Conservation (phyloP, 2,113 vertebrate species). For the Pluvianellus socialis region DNA sequence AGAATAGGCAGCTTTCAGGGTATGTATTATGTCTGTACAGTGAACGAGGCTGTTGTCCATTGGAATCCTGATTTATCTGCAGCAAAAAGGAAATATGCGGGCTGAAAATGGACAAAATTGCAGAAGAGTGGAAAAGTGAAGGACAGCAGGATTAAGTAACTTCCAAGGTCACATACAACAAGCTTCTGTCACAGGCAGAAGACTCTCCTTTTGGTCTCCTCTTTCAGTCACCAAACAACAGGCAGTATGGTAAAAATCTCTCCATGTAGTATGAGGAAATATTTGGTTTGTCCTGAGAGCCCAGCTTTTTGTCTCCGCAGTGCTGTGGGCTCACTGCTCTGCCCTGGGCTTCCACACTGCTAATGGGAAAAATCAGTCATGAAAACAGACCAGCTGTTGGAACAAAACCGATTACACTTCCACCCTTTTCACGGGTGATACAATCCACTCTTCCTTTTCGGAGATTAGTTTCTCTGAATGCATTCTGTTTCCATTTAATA, state of each 20-base stretch:
- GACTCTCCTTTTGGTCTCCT: neutral
- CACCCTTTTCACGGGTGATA: neutral
- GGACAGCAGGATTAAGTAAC: neutral
- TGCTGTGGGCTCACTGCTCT: neutral
- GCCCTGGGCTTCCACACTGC: neutral
- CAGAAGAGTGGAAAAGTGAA: neutral
- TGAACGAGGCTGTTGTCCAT: neutral
- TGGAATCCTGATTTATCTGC: neutral
- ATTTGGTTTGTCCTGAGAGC: neutral
- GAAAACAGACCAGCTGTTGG: neutral
- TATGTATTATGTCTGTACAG: neutral
- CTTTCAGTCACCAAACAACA: neutral
- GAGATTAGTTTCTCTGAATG: slow-evolving; percentile 3
- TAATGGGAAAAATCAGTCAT: neutral
- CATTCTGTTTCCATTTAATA: neutral
- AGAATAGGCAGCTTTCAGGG: neutral
- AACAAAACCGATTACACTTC: neutral
- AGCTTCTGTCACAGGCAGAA: neutral
- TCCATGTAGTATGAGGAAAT: neutral
- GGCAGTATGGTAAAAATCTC: neutral
- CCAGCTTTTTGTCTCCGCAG: neutral
- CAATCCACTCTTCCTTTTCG: slow-evolving; percentile 16
- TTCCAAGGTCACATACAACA: neutral
- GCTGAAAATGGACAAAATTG: neutral
- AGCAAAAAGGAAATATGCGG: neutral